Conservation (phyloP, 2,888 invertebrate genomes). For the Zygaena filipendulae region DNA sequence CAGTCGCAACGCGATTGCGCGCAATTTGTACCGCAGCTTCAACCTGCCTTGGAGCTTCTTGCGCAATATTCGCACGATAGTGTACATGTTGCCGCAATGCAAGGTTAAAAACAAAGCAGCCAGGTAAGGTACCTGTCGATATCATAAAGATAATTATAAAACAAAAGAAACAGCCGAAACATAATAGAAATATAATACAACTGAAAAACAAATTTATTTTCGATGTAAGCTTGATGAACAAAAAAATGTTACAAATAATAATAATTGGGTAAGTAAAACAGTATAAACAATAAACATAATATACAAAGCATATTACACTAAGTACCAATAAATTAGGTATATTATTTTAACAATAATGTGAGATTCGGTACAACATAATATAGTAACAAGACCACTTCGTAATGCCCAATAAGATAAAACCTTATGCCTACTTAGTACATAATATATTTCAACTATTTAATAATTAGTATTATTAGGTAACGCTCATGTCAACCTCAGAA, state of each 20-base stretch:
- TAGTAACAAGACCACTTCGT: no score
- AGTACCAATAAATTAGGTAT: conserved; percentile 4
- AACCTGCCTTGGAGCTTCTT: conserved; percentile 77
- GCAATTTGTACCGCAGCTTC: conserved; percentile 70
- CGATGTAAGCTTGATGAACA: no score
- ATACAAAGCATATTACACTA: conserved; percentile 12
- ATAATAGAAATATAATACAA: conserved; percentile 28
- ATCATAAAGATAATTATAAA: conserved; percentile 34
- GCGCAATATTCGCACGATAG: conserved; percentile 87
- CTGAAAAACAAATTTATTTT: conserved; percentile 50
- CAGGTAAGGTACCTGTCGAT: conserved; percentile 80
- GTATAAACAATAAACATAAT: conserved; percentile 23
- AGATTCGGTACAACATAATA: no score
- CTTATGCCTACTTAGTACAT: no score
- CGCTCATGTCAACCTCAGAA: no score
- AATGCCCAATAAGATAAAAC: no score
- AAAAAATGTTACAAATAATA: no score
- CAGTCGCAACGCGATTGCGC: conserved; percentile 59
- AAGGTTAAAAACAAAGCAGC: conserved; percentile 86
- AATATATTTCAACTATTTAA: no score
- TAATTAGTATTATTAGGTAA: no score
- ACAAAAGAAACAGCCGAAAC: conserved; percentile 23
- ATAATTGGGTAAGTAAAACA: conserved; percentile 27
- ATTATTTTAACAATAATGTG: no score
- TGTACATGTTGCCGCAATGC: conserved; percentile 89